A percentile compares a stretch with the other conserved stretches of the same genome.
Evolutionary conservation across 2,888 invertebrate species (phyloP).

Genomic region (Thecophora atra): DNA sequence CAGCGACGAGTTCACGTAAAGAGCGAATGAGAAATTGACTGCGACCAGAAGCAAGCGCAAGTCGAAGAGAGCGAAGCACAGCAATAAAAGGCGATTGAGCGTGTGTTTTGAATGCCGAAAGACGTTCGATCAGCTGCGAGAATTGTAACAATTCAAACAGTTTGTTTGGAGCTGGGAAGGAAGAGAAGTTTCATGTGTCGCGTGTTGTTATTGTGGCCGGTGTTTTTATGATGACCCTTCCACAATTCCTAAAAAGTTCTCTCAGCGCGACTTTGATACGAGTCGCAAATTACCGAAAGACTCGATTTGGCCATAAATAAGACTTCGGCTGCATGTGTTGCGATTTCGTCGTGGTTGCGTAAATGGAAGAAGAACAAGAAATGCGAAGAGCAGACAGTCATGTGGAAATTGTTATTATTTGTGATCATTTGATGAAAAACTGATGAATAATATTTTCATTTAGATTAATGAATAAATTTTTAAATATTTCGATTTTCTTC

Average conservation of each 20-base stretch:
- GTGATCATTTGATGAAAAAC: no score
- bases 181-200: background rate
- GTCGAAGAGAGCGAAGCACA: background rate
- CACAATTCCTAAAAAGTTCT: no score
- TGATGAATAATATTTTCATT: no score
- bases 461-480: no score
- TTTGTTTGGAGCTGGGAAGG: background rate
- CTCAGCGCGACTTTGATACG: background rate
- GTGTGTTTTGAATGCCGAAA: background rate
- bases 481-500: no score
- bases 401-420: no score
- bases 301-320: slow-evolving; percentile 1
- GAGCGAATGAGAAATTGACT: no score
- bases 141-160: background rate
- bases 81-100: slow-evolving; percentile 17
- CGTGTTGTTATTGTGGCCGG: background rate
- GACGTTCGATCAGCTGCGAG: slow-evolving; percentile 6
- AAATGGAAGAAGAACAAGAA: no score
- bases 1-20: no score
- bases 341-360: no score
- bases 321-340: background rate
- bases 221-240: background rate
- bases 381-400: no score
- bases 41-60: slow-evolving; percentile 1
- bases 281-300: background rate